Evolutionary conservation across 37 sponge, comb jelly and placozoan species (phyloP).

Genomic region (Chondrosia reniformis): DNA sequence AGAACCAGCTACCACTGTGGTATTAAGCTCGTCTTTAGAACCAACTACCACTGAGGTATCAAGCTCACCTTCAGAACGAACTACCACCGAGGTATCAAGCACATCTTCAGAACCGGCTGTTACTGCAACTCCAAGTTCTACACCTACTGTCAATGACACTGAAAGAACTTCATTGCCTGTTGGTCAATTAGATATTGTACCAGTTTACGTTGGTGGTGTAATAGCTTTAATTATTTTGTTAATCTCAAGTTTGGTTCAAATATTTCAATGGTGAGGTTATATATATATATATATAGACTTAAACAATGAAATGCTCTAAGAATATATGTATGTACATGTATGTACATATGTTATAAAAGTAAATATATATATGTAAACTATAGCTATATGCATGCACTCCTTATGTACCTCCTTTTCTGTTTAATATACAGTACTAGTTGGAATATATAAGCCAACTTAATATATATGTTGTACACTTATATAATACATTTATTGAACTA

Average conservation of each 20-base stretch:
- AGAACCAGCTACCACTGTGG: too few relatives aligned
- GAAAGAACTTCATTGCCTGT: too few relatives aligned
- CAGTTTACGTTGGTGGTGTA: neutral
- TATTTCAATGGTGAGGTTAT: neutral
- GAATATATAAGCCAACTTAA: conserved; percentile 6
- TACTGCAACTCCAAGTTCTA: too few relatives aligned
- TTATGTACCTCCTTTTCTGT: neutral
- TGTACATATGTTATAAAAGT: neutral
- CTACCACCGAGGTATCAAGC: too few relatives aligned
- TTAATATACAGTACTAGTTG: neutral
- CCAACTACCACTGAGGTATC: too few relatives aligned
- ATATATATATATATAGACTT: conserved; percentile 19
- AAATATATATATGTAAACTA: neutral
- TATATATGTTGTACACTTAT: neutral
- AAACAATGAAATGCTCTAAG: conserved; percentile 15
- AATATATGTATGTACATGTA: neutral
- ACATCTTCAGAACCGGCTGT: too few relatives aligned
- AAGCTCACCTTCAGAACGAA: too few relatives aligned
- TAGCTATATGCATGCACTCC: neutral
- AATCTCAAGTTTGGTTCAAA: neutral
- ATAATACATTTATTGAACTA: neutral
- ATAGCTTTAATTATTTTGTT: neutral
- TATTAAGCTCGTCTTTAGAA: too few relatives aligned
- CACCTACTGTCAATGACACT: too few relatives aligned
- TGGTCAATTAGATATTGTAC: neutral